phyloP scores from a whole-genome alignment of 53 echinoderm and acorn worm genomes.

The Mesocentrotus franciscanus region DNA sequence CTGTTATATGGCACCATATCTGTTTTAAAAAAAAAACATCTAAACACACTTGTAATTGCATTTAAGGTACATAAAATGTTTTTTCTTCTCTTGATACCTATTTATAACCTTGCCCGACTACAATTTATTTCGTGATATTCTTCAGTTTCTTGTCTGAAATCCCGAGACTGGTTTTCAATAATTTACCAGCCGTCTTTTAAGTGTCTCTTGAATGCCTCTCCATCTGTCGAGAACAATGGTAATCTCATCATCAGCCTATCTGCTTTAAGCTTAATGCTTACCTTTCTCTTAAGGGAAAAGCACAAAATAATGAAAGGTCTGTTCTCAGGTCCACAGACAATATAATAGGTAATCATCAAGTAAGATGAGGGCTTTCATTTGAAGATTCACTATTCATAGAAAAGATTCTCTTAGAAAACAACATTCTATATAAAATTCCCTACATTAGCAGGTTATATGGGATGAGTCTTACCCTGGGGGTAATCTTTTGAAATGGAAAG shows the following conservation, averaged over 20 bases:
- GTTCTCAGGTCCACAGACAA: neutral
- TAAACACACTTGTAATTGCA: neutral
- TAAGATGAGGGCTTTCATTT: neutral
- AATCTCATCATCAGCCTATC: neutral
- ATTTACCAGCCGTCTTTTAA: neutral
- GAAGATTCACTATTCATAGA: neutral
- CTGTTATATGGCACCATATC: too few species aligned
- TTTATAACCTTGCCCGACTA: neutral
- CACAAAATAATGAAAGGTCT: neutral
- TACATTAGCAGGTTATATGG: neutral
- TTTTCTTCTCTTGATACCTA: neutral
- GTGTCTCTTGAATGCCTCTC: neutral
- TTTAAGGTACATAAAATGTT: neutral
- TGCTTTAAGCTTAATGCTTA: neutral
- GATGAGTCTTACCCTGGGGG: neutral
- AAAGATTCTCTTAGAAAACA: neutral
- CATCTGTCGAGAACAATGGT: neutral
- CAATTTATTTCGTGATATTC: neutral
- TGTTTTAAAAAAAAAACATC: too few species aligned
- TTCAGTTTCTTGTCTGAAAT: neutral
- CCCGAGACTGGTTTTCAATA: neutral
- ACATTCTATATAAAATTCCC: neutral
- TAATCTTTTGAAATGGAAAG: conserved; percentile 2
- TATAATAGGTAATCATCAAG: neutral
- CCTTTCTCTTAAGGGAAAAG: neutral